A percentile compares a stretch with the other conserved stretches of the same genome.
These are phyloP conservation scores for Aplysia californica DNA, from an alignment of 1,140 invertebrate species.

Conservation along the genomic window DNA sequence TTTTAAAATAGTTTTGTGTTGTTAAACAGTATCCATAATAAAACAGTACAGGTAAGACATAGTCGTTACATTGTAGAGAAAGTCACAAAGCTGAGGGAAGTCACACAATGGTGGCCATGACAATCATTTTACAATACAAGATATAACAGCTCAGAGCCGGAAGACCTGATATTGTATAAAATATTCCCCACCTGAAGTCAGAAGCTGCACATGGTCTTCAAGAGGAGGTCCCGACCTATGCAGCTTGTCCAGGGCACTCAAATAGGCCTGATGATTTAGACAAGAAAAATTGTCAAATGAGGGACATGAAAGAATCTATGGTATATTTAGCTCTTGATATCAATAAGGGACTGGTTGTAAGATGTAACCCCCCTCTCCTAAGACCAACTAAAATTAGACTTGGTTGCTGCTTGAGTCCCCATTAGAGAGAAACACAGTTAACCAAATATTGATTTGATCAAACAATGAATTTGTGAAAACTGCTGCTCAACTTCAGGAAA, in stretches of 20 bases:
- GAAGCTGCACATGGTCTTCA: constrained; percentile 42
- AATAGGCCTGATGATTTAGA: neutral
- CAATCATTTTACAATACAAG: neutral
- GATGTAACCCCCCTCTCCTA: neutral
- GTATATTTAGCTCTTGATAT: too few species aligned
- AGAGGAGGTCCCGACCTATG: constrained; percentile 9
- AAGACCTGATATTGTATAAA: neutral
- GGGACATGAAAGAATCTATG: too few species aligned
- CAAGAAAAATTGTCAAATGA: neutral
- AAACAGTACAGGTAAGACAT: neutral
- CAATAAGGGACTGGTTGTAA: too few species aligned
- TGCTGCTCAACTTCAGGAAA: too few species aligned
- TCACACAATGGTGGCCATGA: neutral
- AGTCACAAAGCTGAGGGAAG: neutral
- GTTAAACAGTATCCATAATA: neutral
- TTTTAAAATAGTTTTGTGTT: neutral
- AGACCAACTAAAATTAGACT: neutral
- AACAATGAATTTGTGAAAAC: too few species aligned
- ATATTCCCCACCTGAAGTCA: constrained; percentile 26
- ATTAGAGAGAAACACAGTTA: neutral
- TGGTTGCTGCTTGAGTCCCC: too few species aligned
- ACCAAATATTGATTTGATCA: neutral
- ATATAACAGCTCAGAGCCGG: neutral
- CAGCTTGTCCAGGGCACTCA: constrained; percentile 42
- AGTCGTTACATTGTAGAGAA: neutral